These are phyloP conservation scores for Oopsacas minuta DNA, from an alignment of 37 sponge, comb jelly and placozoan species.

Conservation along the genomic window DNA sequence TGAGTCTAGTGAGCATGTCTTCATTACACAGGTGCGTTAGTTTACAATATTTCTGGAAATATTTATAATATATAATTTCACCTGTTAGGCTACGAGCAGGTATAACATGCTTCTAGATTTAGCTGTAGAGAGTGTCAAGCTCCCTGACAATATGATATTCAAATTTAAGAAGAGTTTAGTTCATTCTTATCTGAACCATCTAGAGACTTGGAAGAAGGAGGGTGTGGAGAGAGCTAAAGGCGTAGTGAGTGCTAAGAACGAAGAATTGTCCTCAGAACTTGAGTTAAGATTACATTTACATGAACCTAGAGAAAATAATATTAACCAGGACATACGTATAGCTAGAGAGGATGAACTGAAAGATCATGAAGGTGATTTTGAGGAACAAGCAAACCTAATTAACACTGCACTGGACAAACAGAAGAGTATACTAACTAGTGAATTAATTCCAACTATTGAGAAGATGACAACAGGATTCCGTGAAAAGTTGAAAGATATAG, in stretches of 20 bases:
- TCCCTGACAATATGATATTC: neutral
- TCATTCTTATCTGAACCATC: constrained; percentile 43
- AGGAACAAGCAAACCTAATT: neutral
- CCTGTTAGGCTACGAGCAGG: neutral
- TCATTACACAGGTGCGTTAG: neutral
- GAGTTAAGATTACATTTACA: constrained; percentile 76
- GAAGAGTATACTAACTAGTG: neutral
- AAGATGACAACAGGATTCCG: neutral
- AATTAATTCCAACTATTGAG: neutral
- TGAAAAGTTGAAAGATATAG: neutral
- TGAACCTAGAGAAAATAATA: constrained; percentile 45
- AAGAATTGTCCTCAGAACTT: constrained; percentile 55
- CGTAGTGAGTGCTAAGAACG: constrained; percentile 24
- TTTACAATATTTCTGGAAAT: too few species aligned
- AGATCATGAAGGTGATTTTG: neutral
- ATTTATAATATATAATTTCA: too few species aligned
- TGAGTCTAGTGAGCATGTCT: neutral
- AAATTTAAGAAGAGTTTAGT: neutral
- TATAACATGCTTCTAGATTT: neutral
- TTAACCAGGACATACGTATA: constrained; percentile 47
- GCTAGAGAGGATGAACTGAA: constrained; percentile 34
- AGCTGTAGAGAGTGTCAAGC: neutral
- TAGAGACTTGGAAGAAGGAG: constrained; percentile 42
- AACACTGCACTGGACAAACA: neutral
- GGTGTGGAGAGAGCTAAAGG: constrained; percentile 3